These are phyloP conservation scores for Archips xylosteana DNA, from an alignment of 2,888 invertebrate species.

Conservation along the genomic window DNA sequence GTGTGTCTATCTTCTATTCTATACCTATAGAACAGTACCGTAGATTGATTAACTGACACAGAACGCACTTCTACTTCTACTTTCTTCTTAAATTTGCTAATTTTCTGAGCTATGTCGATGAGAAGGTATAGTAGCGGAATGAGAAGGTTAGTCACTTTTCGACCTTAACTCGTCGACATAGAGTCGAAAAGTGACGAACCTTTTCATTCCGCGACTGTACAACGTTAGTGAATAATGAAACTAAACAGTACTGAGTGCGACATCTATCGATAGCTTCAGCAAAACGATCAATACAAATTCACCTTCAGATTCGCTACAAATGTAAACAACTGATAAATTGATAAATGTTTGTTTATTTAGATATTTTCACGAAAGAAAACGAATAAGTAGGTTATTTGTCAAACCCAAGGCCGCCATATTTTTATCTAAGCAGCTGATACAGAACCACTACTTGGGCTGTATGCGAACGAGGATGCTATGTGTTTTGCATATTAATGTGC, in stretches of 20 bases:
- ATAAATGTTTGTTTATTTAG: constrained; percentile 2
- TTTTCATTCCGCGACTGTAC: no score
- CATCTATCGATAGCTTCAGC: background rate
- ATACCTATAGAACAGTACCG: no score
- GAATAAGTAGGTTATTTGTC: constrained; percentile 18
- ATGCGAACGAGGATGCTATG: background rate
- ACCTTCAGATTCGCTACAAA: background rate
- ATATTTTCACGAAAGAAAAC: constrained; percentile 4
- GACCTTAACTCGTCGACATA: no score
- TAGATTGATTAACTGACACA: no score
- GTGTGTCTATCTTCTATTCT: no score
- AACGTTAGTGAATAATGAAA: background rate
- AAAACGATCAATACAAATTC: background rate
- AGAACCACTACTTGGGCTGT: background rate
- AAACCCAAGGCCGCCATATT: constrained; percentile 20
- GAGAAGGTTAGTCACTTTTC: no score
- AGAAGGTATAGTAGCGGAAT: no score
- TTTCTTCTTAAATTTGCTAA: no score
- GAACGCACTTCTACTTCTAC: no score
- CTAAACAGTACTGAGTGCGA: background rate
- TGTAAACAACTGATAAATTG: constrained; percentile 12
- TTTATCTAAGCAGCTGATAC: constrained; percentile 3
- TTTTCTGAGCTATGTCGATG: no score
- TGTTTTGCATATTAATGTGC: constrained; percentile 11
- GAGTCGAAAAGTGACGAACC: no score